A percentile compares a stretch with the other conserved stretches of the same genome.
Evolutionary conservation across 2,888 invertebrate genomes (phyloP).

Genomic region (Aleiodes alternator): DNA sequence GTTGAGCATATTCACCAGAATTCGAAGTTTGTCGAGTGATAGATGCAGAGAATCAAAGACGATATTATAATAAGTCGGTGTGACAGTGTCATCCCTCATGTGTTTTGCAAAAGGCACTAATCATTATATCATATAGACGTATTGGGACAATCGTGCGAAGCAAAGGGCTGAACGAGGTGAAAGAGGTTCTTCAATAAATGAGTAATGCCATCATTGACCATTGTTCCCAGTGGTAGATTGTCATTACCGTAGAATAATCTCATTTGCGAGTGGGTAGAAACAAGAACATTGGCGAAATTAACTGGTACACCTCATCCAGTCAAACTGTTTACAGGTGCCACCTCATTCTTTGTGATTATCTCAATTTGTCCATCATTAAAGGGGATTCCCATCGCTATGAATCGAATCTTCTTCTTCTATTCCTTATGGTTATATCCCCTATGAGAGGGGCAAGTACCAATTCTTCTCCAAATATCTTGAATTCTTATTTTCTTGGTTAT

Average conservation of each 20-base stretch:
- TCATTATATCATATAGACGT: no score
- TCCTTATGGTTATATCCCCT: no score
- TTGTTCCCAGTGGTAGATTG: constrained; percentile 90
- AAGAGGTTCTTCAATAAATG: constrained; percentile 90
- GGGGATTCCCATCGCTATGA: constrained; percentile 88
- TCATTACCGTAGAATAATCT: constrained; percentile 8
- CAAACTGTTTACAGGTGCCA: constrained; percentile 78
- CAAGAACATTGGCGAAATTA: constrained; percentile 85
- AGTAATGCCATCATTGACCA: constrained; percentile 91
- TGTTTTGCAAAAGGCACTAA: no score
- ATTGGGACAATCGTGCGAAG: no score
- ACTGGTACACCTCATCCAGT: constrained; percentile 72
- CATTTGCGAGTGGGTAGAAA: constrained; percentile 85
- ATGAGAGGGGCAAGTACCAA: no score
- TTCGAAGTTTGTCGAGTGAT: constrained; percentile 85
- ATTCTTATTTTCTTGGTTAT: no score
- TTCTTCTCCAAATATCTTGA: no score
- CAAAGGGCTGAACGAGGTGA: constrained; percentile 90
- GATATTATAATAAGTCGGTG: constrained; percentile 93
- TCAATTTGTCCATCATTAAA: constrained; percentile 92
- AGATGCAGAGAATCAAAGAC: constrained; percentile 84
- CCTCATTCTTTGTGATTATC: constrained; percentile 86
- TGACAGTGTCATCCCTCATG: constrained; percentile 91
- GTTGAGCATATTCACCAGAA: no score
- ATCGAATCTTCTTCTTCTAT: no score